These are phyloP conservation scores for Acanthosoma haemorrhoidale DNA, from an alignment of 2,888 invertebrate species.

Conservation along the genomic window DNA sequence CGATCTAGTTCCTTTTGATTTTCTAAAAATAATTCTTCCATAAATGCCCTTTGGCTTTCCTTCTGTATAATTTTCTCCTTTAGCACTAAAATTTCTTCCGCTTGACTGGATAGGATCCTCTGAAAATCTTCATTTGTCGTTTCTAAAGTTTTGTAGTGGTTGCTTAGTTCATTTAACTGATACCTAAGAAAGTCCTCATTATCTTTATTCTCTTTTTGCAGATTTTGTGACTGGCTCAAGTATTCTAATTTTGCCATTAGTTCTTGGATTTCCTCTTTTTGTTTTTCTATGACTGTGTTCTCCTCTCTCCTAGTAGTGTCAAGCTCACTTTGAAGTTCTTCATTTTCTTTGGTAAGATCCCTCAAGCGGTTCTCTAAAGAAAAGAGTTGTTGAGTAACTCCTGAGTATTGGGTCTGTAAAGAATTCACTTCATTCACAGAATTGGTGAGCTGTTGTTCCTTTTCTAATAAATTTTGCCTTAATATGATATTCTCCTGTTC, in stretches of 20 bases:
- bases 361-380: slow-evolving; percentile 43
- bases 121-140: not conserved
- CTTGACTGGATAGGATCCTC: not conserved
- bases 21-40: not conserved
- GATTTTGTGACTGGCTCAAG: slow-evolving; percentile 6
- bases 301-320: not conserved
- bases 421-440: slow-evolving; percentile 14
- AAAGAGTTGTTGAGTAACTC: not conserved
- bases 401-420: slow-evolving; percentile 3
- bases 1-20: slow-evolving; percentile 22
- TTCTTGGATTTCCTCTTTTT: slow-evolving; percentile 21
- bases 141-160: not conserved
- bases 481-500: slow-evolving; percentile 31
- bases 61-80: slow-evolving; percentile 9
- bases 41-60: not conserved
- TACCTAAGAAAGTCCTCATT: slow-evolving; percentile 1
- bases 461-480: slow-evolving; percentile 20
- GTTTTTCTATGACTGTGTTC: slow-evolving; percentile 16
- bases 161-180: not conserved
- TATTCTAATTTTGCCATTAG: slow-evolving; percentile 19
- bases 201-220: slow-evolving; percentile 45
- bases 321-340: slow-evolving; percentile 51
- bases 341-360: slow-evolving; percentile 55
- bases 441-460: slow-evolving; percentile 20
- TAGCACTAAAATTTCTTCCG: not conserved